Conservation (phyloP, 2,797 vertebrate species). For the Poeciliopsis gracilis region DNA sequence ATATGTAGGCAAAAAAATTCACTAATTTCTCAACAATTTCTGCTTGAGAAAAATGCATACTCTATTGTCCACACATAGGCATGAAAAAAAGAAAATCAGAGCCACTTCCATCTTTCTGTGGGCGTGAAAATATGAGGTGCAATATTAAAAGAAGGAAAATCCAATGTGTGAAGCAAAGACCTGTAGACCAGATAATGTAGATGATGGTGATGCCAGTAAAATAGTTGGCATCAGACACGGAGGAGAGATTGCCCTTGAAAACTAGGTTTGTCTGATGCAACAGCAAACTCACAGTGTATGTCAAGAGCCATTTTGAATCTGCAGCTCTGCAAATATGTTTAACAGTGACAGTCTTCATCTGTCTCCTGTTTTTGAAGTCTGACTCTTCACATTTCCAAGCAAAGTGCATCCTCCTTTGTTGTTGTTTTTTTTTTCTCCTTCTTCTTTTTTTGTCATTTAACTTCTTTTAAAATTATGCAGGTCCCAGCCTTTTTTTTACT, state of each 20-base stretch:
- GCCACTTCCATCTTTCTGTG: constrained; percentile 56
- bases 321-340: constrained; percentile 61
- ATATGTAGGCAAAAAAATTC: constrained; percentile 23
- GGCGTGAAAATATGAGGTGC: constrained; percentile 60
- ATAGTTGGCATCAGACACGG: constrained; percentile 49
- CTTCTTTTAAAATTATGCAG: constrained; percentile 54
- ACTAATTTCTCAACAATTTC: constrained; percentile 30
- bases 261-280: constrained; percentile 65
- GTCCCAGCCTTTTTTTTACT: constrained; percentile 54
- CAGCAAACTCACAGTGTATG: constrained; percentile 54
- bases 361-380: constrained; percentile 62
- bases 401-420: constrained; percentile 51
- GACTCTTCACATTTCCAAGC: constrained; percentile 51
- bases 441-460: constrained; percentile 50
- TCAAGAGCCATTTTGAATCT: constrained; percentile 62
- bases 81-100: constrained; percentile 13
- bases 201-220: constrained; percentile 44
- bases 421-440: constrained; percentile 22
- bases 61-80: constrained; percentile 18
- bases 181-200: constrained; percentile 38
- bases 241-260: constrained; percentile 65
- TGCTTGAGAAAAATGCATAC: constrained; percentile 6
- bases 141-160: constrained; percentile 57
- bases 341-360: constrained; percentile 50
- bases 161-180: constrained; percentile 33